Evolutionary conservation across 1,140 invertebrate genomes (phyloP), one percentile per base, ranked within the genome.

Genomic region (Leptonema lineaticorne): DNA sequence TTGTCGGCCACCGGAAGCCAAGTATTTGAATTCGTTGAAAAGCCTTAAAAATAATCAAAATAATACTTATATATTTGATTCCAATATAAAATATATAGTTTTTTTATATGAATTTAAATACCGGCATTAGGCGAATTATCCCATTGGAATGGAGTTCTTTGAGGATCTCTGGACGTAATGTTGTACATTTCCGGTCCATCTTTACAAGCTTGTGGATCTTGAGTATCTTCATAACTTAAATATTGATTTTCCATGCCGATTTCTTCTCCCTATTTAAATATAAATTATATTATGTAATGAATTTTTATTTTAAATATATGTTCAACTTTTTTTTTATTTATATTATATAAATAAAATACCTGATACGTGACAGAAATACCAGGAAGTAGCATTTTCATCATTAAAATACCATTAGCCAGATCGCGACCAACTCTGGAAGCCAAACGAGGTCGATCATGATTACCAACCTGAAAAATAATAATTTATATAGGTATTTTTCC

Each of bases 351-450:
- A 29, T 63, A 45, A 67, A 14, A 79, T 82, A 81, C 91, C 78
- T 92, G 88, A 76, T 93, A 94, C 63, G 87, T 87, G 0, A 93
- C 84, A 0, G 87, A 82, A 8, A 90, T 86, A 0, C 92, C 92
- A 11, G 90, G 89, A 20, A 93, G 74, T 0, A 91, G 72, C 30
- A 90, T 77, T 2, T 85, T 82, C 26, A 93, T 78, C 77, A 90
- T 87, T 70, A 89, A 87, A 14, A 91, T 75, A 0, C 83, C 82
- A 75, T 91, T 88, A 0, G 88, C 84, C 57, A 87, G 76, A 28
- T 86, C 80, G 0, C 73, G 68, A 9, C 86, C 85, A 68, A 90
- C 82, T 26, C 88, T 79, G 3, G 81, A 78, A 0, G 85, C 84
- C 2, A 90, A 76, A 33, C 90, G 80, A 1, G 75, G 74, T 0